phyloP scores from a whole-genome alignment of 2,113 vertebrate species.

The Mustela nigripes region DNA sequence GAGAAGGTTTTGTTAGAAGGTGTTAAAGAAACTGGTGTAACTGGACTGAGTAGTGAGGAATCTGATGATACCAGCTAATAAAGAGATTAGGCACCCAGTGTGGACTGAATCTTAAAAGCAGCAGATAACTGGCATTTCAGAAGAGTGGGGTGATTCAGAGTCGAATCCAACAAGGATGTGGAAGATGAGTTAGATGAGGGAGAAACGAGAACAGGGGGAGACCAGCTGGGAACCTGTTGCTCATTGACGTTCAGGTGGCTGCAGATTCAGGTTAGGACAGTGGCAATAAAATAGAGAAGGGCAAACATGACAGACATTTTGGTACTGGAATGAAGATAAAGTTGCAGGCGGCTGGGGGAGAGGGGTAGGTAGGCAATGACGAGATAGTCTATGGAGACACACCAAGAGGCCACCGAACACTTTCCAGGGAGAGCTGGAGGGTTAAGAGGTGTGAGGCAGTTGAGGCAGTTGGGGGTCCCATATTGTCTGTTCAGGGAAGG shows the following conservation, averaged over 20 bases:
- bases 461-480: background rate
- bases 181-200: background rate
- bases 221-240: background rate
- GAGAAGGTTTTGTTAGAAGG: background rate
- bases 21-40: constrained; percentile 11
- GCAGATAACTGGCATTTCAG: background rate
- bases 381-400: background rate
- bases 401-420: background rate
- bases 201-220: background rate
- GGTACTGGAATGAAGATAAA: background rate
- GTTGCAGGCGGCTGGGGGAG: background rate
- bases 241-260: background rate
- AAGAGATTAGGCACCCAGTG: background rate
- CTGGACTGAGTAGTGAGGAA: background rate
- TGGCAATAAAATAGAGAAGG: background rate
- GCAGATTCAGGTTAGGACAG: background rate
- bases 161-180: background rate
- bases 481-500: background rate
- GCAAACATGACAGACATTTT: background rate
- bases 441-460: background rate
- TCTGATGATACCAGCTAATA: background rate
- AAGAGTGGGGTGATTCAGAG: background rate
- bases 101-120: constrained; percentile 10
- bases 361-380: background rate
- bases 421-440: background rate